A percentile compares a stretch with the other conserved stretches of the same genome.
Evolutionary conservation across 1,140 invertebrate genomes (phyloP).

Genomic region (Lutraria rhynchaena): DNA sequence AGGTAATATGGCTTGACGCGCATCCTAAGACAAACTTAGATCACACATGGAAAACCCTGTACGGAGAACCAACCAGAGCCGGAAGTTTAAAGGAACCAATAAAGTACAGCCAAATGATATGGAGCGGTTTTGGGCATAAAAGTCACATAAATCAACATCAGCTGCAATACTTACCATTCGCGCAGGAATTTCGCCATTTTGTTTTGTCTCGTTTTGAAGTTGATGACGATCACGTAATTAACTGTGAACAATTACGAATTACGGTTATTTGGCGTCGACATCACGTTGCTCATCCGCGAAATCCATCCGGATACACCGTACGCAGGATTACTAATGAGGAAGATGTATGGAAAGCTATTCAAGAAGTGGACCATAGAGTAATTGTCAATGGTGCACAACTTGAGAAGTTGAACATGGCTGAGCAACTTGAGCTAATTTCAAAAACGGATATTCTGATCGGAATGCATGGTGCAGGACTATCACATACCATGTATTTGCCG

Average conservation of each 20-base stretch:
- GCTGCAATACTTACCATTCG: slow-evolving; percentile 57
- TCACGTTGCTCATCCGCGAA: slow-evolving; percentile 78
- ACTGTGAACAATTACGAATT: slow-evolving; percentile 70
- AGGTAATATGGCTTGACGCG: slow-evolving; percentile 61
- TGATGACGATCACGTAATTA: slow-evolving; percentile 33
- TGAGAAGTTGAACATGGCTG: slow-evolving; percentile 68
- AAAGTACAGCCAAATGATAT: slow-evolving; percentile 68
- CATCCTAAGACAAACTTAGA: slow-evolving; percentile 23
- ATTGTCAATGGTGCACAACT: slow-evolving; percentile 69
- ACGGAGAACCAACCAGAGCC: slow-evolving; percentile 59
- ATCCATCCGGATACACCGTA: slow-evolving; percentile 69
- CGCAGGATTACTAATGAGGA: slow-evolving; percentile 76
- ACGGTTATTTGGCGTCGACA: slow-evolving; percentile 77
- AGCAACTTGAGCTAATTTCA: slow-evolving; percentile 71
- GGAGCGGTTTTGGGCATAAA: slow-evolving; percentile 73
- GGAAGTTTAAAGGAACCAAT: slow-evolving; percentile 53
- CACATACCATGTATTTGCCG: slow-evolving; percentile 96
- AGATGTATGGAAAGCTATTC: slow-evolving; percentile 65
- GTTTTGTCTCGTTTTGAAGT: slow-evolving; percentile 69
- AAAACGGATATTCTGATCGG: slow-evolving; percentile 96
- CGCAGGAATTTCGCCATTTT: slow-evolving; percentile 75
- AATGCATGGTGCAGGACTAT: slow-evolving; percentile 97
- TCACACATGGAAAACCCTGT: slow-evolving; percentile 69
- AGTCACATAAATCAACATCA: slow-evolving; percentile 71
- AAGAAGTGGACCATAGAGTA: slow-evolving; percentile 27